Conservation (phyloP, 2,113 vertebrate genomes). For the Sus scrofa region DNA sequence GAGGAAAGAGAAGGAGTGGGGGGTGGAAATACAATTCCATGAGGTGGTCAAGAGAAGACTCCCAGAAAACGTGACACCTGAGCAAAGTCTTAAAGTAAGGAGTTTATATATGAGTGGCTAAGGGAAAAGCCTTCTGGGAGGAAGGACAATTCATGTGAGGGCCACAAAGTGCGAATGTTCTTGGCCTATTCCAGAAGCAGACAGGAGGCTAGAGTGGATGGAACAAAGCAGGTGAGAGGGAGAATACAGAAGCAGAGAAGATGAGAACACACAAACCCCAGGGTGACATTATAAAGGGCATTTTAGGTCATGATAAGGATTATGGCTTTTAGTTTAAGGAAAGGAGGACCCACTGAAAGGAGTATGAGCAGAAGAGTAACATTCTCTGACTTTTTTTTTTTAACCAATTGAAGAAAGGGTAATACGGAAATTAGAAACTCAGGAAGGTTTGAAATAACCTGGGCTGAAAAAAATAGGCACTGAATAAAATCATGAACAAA, state of each 20-base stretch:
- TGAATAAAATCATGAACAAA: background rate
- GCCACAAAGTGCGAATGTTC: fast-evolving
- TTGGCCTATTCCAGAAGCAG: background rate
- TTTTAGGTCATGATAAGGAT: background rate
- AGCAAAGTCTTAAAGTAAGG: background rate
- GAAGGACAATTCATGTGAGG: background rate
- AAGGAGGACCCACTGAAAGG: background rate
- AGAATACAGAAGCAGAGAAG: background rate
- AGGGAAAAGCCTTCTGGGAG: background rate
- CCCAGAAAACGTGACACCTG: background rate
- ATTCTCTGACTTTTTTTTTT: background rate
- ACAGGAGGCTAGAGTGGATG: background rate
- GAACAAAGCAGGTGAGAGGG: background rate
- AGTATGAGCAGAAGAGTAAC: background rate
- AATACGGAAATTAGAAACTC: background rate
- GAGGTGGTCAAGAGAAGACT: background rate
- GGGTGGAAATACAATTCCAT: background rate
- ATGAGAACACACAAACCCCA: background rate
- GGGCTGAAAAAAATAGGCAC: background rate
- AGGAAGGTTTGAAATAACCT: background rate
- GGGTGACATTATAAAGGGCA: background rate
- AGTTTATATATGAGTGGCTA: background rate
- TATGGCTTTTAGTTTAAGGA: background rate
- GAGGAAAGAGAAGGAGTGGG: fast-evolving
- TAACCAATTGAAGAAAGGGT: background rate